These are phyloP conservation scores for Malurus cyaneus DNA, from an alignment of 2,113 vertebrate genomes.

Conservation along the genomic window DNA sequence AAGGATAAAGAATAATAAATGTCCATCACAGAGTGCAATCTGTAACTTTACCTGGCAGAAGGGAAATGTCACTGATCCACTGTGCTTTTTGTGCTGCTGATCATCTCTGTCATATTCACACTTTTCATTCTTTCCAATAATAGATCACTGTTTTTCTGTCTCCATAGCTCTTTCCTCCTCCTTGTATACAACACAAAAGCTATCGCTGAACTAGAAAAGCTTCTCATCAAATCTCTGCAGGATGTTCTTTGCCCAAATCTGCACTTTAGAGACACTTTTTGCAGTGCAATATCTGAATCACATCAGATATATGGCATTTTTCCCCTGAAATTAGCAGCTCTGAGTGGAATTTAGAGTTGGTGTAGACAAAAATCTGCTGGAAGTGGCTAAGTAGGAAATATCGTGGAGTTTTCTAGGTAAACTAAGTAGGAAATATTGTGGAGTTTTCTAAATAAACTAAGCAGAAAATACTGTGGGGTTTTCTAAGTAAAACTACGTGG, in stretches of 20 bases:
- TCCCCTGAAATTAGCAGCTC: background rate
- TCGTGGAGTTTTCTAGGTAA: background rate
- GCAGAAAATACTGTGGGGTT: too few relatives aligned
- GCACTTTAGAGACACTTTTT: background rate
- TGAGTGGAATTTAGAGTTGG: background rate
- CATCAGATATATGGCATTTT: background rate
- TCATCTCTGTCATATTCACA: background rate
- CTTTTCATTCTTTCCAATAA: background rate
- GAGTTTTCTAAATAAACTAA: too few relatives aligned
- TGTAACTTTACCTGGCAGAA: background rate
- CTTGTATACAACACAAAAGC: constrained; percentile 22
- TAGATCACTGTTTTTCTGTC: constrained; percentile 5
- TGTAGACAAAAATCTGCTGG: background rate
- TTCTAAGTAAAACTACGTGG: too few relatives aligned
- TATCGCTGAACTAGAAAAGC: background rate
- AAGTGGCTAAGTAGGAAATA: background rate
- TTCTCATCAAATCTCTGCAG: constrained; percentile 30
- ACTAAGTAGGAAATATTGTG: too few relatives aligned
- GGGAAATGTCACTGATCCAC: background rate
- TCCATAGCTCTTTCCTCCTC: constrained; percentile 18
- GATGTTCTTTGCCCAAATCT: constrained; percentile 12
- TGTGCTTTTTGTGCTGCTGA: background rate
- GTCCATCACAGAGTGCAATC: background rate
- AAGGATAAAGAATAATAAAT: background rate
- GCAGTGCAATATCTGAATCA: background rate